Percentiles rank a stretch among this genome's conserved stretches.
phyloP scores from a whole-genome alignment of 2,113 vertebrate genomes.

The Taurulus bubalis region DNA sequence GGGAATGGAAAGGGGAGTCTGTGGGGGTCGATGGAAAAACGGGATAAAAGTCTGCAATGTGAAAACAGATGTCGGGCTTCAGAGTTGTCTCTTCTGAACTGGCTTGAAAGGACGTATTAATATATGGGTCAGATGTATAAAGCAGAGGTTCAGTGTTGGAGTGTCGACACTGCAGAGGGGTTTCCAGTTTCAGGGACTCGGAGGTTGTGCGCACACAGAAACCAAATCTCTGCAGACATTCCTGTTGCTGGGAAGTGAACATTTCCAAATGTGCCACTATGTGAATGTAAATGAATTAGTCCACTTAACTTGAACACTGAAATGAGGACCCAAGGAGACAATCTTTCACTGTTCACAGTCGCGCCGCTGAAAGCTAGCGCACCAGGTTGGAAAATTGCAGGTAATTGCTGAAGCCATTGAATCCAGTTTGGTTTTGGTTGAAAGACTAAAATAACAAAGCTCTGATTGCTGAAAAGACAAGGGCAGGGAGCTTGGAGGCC shows the following conservation, averaged over 20 bases:
- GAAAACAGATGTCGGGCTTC: slow-evolving; percentile 80
- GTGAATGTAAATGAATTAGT: slow-evolving; percentile 73
- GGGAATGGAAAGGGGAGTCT: slow-evolving; percentile 51
- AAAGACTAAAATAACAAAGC: slow-evolving; percentile 83
- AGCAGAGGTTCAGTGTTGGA: slow-evolving; percentile 68
- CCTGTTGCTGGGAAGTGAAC: slow-evolving; percentile 69
- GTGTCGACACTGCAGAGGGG: slow-evolving; percentile 56
- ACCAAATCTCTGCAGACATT: slow-evolving; percentile 66
- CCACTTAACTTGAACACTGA: slow-evolving; percentile 61
- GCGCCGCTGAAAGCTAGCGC: slow-evolving; percentile 61
- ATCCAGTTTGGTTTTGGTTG: slow-evolving; percentile 83
- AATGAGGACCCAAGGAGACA: slow-evolving; percentile 68
- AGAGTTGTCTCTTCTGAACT: slow-evolving; percentile 61
- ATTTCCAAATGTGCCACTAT: slow-evolving; percentile 74
- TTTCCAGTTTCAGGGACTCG: slow-evolving; percentile 69
- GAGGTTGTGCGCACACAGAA: slow-evolving; percentile 61
- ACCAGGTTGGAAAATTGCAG: slow-evolving; percentile 82
- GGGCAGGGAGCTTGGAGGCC: slow-evolving; percentile 70
- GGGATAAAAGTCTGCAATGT: slow-evolving; percentile 75
- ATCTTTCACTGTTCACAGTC: slow-evolving; percentile 73
- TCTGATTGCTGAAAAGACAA: slow-evolving; percentile 82
- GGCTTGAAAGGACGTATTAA: slow-evolving; percentile 70
- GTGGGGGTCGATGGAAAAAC: slow-evolving; percentile 74
- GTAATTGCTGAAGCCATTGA: slow-evolving; percentile 81
- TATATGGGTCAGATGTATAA: slow-evolving; percentile 79